Base-by-base conservation (phyloP, 2,888 invertebrate species). In the Liposcelis brunnea region DNA sequence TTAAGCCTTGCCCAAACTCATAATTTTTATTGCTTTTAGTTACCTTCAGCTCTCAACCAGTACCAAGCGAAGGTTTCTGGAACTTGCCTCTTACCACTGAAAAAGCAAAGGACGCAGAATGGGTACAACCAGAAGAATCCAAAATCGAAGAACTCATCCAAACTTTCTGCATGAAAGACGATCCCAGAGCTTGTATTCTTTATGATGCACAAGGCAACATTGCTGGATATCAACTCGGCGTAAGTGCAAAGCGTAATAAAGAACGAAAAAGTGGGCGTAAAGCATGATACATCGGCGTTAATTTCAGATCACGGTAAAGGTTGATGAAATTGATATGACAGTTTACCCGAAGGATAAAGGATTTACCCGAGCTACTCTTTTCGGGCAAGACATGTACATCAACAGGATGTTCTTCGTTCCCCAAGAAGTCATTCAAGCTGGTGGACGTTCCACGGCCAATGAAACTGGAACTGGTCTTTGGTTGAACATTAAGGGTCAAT, bases 161-260 rank as follows among this genome's bases (percentile, higher is more conserved):
- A 19, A 19, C 40, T 11, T n/a, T 16, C 21, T 69, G 69, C 44
- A 58, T 62, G 0, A 55, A 58, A 1, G 63, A 55, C 7, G 58
- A 64, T 12, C 56, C 55, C 1, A 52, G 55, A 3, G 61, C 69
- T 4, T 69, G 69, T 43, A 59, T 66, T 0, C 52, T 69, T 3
- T 69, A 61, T 42, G 69, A 68, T 42, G 58, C 62, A 1, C 58
- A 61, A 4, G 68, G 68, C 1, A 67, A 64, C 48, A 61, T 69
- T 1, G 64, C 66, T 35, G 68, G 68, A 1, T 52, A 69, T 8
- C 66, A 67, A 53, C 56, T 69, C 19, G 62, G 64, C 50, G 69
- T 69, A 52, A 62, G 65, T 61, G n/a, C n/a, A n/a, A n/a, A n/a
- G n/a, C n/a, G n/a, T n/a, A 37, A 10, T 37, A n/a, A 37, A 10